Evolutionary conservation across 1,140 invertebrate species (phyloP).

Genomic region (Agrypnia vestita): DNA sequence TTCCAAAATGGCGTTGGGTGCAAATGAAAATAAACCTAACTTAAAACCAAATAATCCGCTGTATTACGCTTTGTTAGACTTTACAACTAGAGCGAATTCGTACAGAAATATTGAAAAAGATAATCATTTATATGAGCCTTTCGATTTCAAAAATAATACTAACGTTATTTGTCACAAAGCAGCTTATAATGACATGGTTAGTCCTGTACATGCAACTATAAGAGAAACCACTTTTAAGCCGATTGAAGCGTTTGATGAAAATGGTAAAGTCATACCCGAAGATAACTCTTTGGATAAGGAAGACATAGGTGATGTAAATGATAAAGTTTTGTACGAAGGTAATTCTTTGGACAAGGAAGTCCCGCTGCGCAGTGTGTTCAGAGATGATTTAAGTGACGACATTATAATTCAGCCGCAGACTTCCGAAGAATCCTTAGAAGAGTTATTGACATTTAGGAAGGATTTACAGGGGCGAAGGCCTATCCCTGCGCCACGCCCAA

Average conservation of each 20-base stretch:
- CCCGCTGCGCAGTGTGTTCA: no score
- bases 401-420: slow-evolving; percentile 1
- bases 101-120: slow-evolving; percentile 27
- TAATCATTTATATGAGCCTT: slow-evolving; percentile 51
- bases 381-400: slow-evolving; percentile 2
- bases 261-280: slow-evolving; percentile 49
- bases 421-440: slow-evolving; percentile 37
- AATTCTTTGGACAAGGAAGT: no score
- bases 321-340: no score
- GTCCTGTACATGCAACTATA: slow-evolving; percentile 26
- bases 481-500: slow-evolving; percentile 11
- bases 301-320: neutral
- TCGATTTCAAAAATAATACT: slow-evolving; percentile 47
- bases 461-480: neutral
- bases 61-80: slow-evolving; percentile 57
- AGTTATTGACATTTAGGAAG: slow-evolving; percentile 4
- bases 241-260: slow-evolving; percentile 48
- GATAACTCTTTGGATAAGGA: neutral
- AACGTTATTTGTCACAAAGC: neutral
- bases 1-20: neutral
- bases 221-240: slow-evolving; percentile 50
- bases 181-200: slow-evolving; percentile 1
- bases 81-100: slow-evolving; percentile 27
- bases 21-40: slow-evolving; percentile 2
- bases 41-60: slow-evolving; percentile 47